A percentile compares a stretch with the other conserved stretches of the same genome.
Conservation (phyloP, 2,797 vertebrate genomes). For the Acrocephalus scirpaceus region DNA sequence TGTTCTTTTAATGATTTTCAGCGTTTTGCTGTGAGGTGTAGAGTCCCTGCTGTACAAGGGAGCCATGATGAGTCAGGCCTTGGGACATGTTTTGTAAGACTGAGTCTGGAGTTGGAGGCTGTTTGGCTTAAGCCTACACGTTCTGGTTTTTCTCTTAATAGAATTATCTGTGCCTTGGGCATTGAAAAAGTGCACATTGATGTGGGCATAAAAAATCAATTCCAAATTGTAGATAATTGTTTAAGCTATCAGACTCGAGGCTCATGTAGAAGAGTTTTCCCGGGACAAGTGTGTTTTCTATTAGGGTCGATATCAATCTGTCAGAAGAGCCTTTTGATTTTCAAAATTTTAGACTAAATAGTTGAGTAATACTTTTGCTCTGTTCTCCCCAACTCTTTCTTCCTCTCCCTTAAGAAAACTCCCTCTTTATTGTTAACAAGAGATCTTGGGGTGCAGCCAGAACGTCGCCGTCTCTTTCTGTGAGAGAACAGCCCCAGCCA, state of each 20-base stretch:
- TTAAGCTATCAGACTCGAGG: conserved; percentile 65
- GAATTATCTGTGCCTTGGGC: conserved; percentile 63
- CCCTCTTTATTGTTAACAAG: conserved; percentile 60
- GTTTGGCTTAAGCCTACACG: conserved; percentile 41
- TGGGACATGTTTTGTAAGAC: conserved; percentile 41
- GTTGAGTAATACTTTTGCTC: conserved; percentile 72
- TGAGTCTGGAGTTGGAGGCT: conserved; percentile 14
- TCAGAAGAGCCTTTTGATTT: conserved; percentile 75
- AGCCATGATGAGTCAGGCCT: background rate
- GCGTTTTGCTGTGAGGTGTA: background rate
- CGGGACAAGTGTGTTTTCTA: conserved; percentile 70
- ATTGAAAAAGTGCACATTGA: conserved; percentile 52
- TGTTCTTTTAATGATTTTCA: conserved; percentile 32
- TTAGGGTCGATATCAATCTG: conserved; percentile 73
- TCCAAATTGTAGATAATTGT: conserved; percentile 70
- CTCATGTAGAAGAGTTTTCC: conserved; percentile 63
- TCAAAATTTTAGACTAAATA: conserved; percentile 73
- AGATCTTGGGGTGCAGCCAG: conserved; percentile 58
- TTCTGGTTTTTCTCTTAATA: conserved; percentile 26
- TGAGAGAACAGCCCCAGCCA: conserved; percentile 1
- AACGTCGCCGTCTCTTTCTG: conserved; percentile 7
- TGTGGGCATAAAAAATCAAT: conserved; percentile 69
- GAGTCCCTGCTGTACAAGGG: background rate
- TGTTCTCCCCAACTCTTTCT: conserved; percentile 39
- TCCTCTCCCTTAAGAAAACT: conserved; percentile 70